A percentile compares a stretch with the other conserved stretches of the same genome.
Conservation (phyloP, 2,888 invertebrate species). For the Papilio gigon region DNA sequence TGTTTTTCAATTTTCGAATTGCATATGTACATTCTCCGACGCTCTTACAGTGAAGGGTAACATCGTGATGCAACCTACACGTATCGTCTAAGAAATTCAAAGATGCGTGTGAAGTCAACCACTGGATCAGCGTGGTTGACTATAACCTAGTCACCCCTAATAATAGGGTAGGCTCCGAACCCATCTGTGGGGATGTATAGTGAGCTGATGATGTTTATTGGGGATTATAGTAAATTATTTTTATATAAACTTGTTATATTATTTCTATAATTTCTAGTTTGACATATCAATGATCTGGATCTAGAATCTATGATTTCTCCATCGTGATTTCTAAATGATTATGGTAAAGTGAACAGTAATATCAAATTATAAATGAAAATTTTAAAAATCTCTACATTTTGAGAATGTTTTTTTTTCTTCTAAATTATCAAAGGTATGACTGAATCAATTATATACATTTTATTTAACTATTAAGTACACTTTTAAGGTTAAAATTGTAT, state of each 20-base stretch:
- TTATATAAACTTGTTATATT: neutral
- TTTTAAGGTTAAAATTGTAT: slow-evolving; percentile 5
- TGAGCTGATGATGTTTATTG: too few species aligned
- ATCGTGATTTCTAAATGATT: neutral
- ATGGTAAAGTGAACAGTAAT: slow-evolving; percentile 7
- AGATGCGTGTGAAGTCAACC: too few species aligned
- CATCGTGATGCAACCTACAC: too few species aligned
- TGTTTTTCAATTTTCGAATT: too few species aligned
- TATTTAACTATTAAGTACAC: slow-evolving; percentile 7
- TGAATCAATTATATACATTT: slow-evolving; percentile 22
- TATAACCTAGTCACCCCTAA: too few species aligned
- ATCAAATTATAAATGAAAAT: neutral
- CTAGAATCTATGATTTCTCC: neutral
- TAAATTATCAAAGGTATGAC: slow-evolving; percentile 3
- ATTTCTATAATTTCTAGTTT: neutral
- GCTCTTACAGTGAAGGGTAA: too few species aligned
- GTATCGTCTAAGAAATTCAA: too few species aligned
- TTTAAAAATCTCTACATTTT: neutral
- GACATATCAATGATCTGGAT: neutral
- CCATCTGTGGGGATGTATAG: too few species aligned
- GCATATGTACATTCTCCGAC: too few species aligned
- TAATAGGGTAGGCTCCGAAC: too few species aligned
- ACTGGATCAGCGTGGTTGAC: too few species aligned
- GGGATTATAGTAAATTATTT: neutral
- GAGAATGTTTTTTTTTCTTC: neutral